phyloP scores from a whole-genome alignment of 2,888 invertebrate genomes.

The Cryptophagus acutangulus region DNA sequence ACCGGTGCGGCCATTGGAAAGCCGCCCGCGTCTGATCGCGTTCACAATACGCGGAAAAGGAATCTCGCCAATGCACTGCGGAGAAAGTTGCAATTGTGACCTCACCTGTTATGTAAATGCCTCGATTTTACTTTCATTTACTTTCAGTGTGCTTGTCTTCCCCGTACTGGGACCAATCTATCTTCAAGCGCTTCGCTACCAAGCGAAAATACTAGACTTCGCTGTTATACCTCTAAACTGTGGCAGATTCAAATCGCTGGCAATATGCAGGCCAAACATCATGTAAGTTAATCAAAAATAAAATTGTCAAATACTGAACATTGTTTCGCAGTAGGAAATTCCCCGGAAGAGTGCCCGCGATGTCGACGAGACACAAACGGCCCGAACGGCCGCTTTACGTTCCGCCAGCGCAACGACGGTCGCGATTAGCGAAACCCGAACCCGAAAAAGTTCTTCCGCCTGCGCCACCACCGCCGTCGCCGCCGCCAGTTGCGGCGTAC shows the following conservation, averaged over 20 bases:
- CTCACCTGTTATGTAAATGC: slow-evolving; percentile 47
- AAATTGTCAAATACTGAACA: too few species aligned
- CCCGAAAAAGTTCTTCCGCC: too few species aligned
- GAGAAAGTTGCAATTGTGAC: slow-evolving; percentile 45
- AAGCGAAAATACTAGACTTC: slow-evolving; percentile 38
- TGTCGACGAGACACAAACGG: slow-evolving; percentile 25
- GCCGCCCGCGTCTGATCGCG: slow-evolving; percentile 1
- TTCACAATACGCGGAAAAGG: slow-evolving; percentile 35
- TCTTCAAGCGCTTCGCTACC: slow-evolving; percentile 38
- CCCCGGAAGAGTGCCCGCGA: neutral
- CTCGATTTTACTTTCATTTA: slow-evolving; percentile 47
- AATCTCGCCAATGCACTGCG: slow-evolving; percentile 38
- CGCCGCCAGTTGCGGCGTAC: too few species aligned
- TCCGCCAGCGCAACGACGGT: slow-evolving; percentile 42
- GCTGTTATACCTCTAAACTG: slow-evolving; percentile 30
- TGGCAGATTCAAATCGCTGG: slow-evolving; percentile 27
- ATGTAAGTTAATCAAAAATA: too few species aligned
- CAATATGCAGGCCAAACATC: slow-evolving; percentile 35
- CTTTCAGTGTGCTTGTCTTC: slow-evolving; percentile 41
- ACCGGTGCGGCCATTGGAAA: neutral
- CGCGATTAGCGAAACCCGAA: too few species aligned
- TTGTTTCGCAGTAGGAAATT: too few species aligned
- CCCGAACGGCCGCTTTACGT: slow-evolving; percentile 44
- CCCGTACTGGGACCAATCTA: slow-evolving; percentile 40
- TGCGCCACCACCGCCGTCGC: too few species aligned